A percentile compares a stretch with the other conserved stretches of the same genome.
phyloP scores from a whole-genome alignment of 2,888 invertebrate species.

The Cephalotes varians region DNA sequence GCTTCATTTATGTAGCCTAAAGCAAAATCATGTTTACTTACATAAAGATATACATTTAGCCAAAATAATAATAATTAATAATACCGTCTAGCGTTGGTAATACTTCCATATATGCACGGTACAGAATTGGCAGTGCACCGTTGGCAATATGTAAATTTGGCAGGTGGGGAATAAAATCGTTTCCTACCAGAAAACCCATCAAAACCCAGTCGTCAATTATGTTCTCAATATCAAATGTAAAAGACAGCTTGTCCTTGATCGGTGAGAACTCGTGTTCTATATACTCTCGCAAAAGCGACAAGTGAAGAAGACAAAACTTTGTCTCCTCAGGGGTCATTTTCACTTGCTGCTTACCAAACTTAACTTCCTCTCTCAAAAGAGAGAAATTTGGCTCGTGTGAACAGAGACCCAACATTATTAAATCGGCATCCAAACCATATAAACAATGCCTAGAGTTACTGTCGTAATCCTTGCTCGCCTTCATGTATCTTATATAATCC shows the following conservation, averaged over 20 bases:
- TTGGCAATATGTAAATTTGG: conserved; percentile 97
- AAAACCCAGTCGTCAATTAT: conserved; percentile 99
- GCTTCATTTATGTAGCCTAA: conserved; percentile 97
- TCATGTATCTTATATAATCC: conserved; percentile 98
- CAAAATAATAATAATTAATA: background rate
- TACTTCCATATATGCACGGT: conserved; percentile 94
- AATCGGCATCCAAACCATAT: conserved; percentile 98
- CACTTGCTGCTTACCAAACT: conserved; percentile 89
- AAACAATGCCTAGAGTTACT: conserved; percentile 97
- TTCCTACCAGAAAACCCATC: conserved; percentile 98
- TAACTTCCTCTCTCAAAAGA: conserved; percentile 96
- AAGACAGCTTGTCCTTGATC: conserved; percentile 90
- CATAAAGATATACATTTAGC: background rate
- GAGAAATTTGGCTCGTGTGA: conserved; percentile 98
- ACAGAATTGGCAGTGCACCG: conserved; percentile 95
- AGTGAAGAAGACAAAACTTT: conserved; percentile 96
- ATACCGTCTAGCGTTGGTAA: conserved; percentile 94
- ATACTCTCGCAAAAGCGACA: conserved; percentile 97
- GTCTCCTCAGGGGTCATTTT: conserved; percentile 94
- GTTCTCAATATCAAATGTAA: conserved; percentile 94
- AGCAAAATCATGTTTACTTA: conserved; percentile 48
- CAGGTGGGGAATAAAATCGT: conserved; percentile 98
- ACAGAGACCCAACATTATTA: conserved; percentile 98
- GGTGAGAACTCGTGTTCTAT: conserved; percentile 95
- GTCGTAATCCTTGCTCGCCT: conserved; percentile 94